Base-by-base conservation (phyloP, 2,888 invertebrate genomes). In the Resseliella maxima region DNA sequence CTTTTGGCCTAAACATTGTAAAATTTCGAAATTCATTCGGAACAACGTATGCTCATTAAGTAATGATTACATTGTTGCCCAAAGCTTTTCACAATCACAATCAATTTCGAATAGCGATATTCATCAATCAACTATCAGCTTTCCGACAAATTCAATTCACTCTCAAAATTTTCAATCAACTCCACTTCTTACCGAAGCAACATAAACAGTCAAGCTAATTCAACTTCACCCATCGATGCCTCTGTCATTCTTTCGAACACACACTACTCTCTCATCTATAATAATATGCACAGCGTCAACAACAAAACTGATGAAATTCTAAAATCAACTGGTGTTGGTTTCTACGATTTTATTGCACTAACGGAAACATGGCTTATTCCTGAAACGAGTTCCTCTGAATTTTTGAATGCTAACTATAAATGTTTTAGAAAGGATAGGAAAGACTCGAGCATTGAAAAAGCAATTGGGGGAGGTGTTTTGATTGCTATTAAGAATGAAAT, bases 301-400 rank as follows among this genome's bases (percentile, higher is more conserved):
- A 36, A 85, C 15, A 85, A 85, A 85, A 24, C 27, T 0, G 24
- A 41, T 41, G 41, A 85, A 15, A 1, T 85, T 1, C 24, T 85
- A 10, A 1, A 3, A 12, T 45, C 85, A 45, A 35, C 85, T 18
- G n/a, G 3, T 5, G 1, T 45, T 0, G 15, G 18, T 5, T 2
- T 27, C 35, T 85, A 38, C 6, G 45, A 85, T 27, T 1, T 41
- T 38, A 41, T 85, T 8, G 27, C 15, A 6, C 6, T 45, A 1
- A 85, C 85, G n/a, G 85, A 85, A 85, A 85, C 85, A 1, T 85
- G 85, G 85, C 85, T 85, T 0, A 41, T 6, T 24, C 24, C 35
- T 18, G 15, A 8, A 15, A 10, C 10, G 5, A 35, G 21, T 21
- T 15, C 15, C 21, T 12, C 1, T 18, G 72, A 72, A 35, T 72